These are phyloP conservation scores for Dexiosoma caninum DNA, from an alignment of 2,888 invertebrate genomes.

Conservation along the genomic window DNA sequence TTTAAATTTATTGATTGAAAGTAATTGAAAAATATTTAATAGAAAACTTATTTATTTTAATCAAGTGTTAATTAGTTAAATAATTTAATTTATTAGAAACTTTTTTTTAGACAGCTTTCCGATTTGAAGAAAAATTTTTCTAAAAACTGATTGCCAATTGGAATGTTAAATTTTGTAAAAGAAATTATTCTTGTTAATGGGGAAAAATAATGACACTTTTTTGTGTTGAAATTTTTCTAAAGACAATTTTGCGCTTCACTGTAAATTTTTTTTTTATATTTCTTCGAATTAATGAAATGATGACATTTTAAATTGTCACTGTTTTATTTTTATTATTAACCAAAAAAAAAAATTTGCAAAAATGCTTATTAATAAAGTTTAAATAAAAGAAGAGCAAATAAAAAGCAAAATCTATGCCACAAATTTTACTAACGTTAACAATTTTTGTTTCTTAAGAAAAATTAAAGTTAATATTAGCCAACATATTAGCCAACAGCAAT, in stretches of 20 bases:
- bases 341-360: slow-evolving; percentile 4
- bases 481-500: slow-evolving; percentile 18
- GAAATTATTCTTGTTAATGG: not conserved
- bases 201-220: not conserved
- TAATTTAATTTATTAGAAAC: too few species aligned
- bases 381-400: not conserved
- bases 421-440: not conserved
- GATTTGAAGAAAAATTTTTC: too few species aligned
- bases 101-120: too few species aligned
- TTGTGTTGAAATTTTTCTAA: not conserved
- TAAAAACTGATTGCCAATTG: too few species aligned
- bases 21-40: too few species aligned
- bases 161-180: not conserved
- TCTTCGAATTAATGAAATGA: not conserved
- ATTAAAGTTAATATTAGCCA: too few species aligned
- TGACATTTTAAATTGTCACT: not conserved
- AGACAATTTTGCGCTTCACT: too few species aligned
- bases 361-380: slow-evolving; percentile 12
- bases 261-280: too few species aligned
- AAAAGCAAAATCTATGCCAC: slow-evolving; percentile 35
- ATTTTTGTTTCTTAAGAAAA: slow-evolving; percentile 37
- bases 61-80: too few species aligned
- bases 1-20: too few species aligned
- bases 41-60: too few species aligned
- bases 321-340: not conserved